Conservation (phyloP, 2,888 invertebrate species). For the Augiades crinisus region DNA sequence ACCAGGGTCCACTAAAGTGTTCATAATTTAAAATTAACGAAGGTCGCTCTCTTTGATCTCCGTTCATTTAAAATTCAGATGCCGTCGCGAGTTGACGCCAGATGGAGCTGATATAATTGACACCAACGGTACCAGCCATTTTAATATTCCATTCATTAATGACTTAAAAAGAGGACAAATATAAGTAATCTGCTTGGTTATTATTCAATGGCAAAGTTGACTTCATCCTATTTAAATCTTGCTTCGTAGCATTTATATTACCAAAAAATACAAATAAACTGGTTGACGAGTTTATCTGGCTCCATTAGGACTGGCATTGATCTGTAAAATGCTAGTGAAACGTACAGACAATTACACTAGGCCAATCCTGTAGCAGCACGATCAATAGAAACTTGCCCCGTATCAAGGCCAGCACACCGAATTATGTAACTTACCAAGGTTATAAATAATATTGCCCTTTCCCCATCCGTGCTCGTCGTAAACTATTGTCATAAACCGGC, state of each 20-base stretch:
- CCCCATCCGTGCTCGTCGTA: not conserved
- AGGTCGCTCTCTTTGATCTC: slow-evolving; percentile 7
- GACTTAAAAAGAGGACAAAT: not conserved
- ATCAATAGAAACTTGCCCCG: slow-evolving; percentile 20
- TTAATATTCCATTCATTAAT: slow-evolving; percentile 1
- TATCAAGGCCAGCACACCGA: slow-evolving; percentile 12
- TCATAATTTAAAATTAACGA: slow-evolving; percentile 14
- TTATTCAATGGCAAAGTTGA: too few species aligned
- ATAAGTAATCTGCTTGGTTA: too few species aligned
- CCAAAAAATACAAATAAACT: too few species aligned
- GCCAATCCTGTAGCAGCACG: not conserved
- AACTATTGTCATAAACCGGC: not conserved
- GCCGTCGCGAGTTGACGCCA: slow-evolving; percentile 4
- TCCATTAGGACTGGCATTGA: too few species aligned
- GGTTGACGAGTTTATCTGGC: too few species aligned
- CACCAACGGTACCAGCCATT: not conserved
- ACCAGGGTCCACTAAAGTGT: slow-evolving; percentile 4
- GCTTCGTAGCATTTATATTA: not conserved
- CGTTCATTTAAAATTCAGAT: slow-evolving; percentile 17
- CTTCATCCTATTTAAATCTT: too few species aligned
- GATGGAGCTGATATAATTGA: slow-evolving; percentile 15
- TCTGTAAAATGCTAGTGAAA: too few species aligned
- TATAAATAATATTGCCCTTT: not conserved
- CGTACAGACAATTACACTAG: not conserved
- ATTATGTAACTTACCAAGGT: slow-evolving; percentile 14